Conservation (phyloP, 2,113 vertebrate genomes). For the Globicephala melas region DNA sequence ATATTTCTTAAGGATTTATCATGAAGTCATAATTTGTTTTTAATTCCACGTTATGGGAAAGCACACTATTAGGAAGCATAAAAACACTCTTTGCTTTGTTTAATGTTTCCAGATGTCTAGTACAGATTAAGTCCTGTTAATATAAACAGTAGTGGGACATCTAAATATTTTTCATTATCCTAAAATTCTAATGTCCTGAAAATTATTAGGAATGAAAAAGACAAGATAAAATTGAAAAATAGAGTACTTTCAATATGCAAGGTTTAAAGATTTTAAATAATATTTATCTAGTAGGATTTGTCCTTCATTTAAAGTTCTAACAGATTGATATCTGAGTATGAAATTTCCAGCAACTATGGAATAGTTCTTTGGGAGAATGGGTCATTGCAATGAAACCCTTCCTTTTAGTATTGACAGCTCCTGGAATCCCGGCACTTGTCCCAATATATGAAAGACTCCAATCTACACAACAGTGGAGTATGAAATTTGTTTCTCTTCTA, state of each 20-base stretch:
- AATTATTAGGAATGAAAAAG: slow-evolving; percentile 22
- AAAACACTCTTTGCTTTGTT: slow-evolving; percentile 12
- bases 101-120: not conserved
- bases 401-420: not conserved
- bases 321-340: not conserved
- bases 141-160: not conserved
- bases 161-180: not conserved
- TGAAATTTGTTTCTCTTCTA: slow-evolving; percentile 14
- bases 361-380: not conserved
- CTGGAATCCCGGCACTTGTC: not conserved
- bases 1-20: slow-evolving; percentile 27
- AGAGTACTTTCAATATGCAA: not conserved
- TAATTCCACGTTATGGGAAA: slow-evolving; percentile 23
- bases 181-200: not conserved
- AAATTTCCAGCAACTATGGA: not conserved
- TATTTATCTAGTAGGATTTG: not conserved
- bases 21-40: not conserved
- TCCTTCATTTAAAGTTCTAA: slow-evolving; percentile 25
- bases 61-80: not conserved
- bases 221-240: slow-evolving; percentile 28
- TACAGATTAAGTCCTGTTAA: not conserved
- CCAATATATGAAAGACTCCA: not conserved
- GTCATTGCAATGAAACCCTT: not conserved
- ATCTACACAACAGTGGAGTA: not conserved
- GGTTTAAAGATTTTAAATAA: not conserved